These are phyloP conservation scores for Atta colombica DNA, from an alignment of 1,140 invertebrate genomes.

Conservation along the genomic window DNA sequence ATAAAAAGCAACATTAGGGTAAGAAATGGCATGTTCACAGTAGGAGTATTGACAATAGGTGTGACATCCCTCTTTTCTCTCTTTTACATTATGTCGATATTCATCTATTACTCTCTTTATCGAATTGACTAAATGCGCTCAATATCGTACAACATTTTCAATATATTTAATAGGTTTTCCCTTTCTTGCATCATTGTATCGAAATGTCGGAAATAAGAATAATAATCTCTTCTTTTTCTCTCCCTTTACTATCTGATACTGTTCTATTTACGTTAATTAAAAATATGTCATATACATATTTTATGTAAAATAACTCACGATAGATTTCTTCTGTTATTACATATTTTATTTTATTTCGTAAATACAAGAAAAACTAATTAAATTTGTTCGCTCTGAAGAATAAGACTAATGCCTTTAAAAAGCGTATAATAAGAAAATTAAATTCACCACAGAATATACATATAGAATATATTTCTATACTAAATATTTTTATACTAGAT, in stretches of 20 bases:
- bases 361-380: background rate
- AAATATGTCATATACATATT: background rate
- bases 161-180: constrained; percentile 60
- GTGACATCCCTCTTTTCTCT: constrained; percentile 50
- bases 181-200: constrained; percentile 43
- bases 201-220: constrained; percentile 52
- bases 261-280: background rate
- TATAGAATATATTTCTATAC: background rate
- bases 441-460: background rate
- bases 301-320: background rate
- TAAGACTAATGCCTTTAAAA: background rate
- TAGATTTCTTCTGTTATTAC: background rate
- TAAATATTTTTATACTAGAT: background rate
- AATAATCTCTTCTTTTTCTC: constrained; percentile 57
- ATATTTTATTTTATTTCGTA: background rate
- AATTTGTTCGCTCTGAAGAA: background rate
- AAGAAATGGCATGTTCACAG: background rate
- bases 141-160: constrained; percentile 78
- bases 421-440: background rate
- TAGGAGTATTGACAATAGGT: constrained; percentile 29
- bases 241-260: background rate
- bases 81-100: constrained; percentile 82
- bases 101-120: constrained; percentile 81
- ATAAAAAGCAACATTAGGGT: constrained; percentile 29
- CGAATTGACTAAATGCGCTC: constrained; percentile 79